Conservation (phyloP, 2,113 vertebrate species). For the Mormyrus lacerda region DNA sequence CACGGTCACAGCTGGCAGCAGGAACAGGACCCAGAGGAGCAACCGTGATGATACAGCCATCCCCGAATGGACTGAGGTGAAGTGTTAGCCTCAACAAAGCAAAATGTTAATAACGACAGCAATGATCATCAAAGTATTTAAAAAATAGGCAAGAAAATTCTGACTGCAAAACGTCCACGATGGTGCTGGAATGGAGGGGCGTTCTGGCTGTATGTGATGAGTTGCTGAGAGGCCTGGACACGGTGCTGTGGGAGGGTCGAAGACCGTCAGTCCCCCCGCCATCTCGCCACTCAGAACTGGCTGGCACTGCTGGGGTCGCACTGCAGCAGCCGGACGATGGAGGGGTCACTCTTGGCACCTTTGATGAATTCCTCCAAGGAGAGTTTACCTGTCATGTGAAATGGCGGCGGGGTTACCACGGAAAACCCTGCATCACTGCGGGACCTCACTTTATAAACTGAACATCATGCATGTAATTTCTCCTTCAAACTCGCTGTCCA, state of each 20-base stretch:
- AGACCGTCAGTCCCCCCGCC: not conserved
- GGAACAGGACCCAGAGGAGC: not conserved
- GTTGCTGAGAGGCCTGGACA: not conserved
- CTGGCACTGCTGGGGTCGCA: constrained; percentile 33
- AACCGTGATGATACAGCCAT: not conserved
- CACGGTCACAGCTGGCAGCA: not conserved
- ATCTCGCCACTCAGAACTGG: constrained; percentile 24
- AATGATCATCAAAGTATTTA: constrained; percentile 1
- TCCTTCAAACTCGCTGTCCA: not conserved
- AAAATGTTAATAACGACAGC: not conserved
- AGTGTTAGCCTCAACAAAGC: not conserved
- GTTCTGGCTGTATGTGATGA: not conserved
- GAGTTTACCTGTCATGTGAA: constrained; percentile 27
- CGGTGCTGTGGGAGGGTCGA: not conserved
- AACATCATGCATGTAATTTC: not conserved
- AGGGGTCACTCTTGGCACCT: constrained; percentile 37
- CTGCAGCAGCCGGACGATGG: constrained; percentile 35
- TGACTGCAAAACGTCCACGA: not conserved
- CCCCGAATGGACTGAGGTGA: no score
- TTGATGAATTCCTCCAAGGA: constrained; percentile 39
- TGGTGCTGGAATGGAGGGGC: not conserved
- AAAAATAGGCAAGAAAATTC: constrained; percentile 18
- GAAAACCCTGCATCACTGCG: not conserved
- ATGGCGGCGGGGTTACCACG: not conserved
- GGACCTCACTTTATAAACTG: not conserved